Conservation (phyloP, 2,113 vertebrate species). For the Rattus rattus region DNA sequence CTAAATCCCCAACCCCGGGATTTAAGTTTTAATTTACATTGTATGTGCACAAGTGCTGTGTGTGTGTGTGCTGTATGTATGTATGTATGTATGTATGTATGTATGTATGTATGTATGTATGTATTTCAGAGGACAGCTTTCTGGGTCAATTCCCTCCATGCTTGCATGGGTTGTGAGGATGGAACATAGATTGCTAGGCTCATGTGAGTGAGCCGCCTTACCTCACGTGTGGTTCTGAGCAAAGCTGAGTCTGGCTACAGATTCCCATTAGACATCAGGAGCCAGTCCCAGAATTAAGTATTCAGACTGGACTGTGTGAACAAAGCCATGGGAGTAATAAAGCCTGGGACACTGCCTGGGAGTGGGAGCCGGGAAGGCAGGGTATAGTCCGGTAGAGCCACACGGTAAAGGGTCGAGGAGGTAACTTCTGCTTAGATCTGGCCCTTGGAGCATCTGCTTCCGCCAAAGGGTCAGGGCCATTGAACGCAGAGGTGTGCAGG, state of each 20-base stretch:
- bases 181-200: neutral
- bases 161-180: neutral
- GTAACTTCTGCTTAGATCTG: neutral
- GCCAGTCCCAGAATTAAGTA: neutral
- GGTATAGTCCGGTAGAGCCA: neutral
- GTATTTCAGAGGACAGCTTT: neutral
- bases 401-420: neutral
- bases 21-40: neutral
- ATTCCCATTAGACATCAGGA: neutral
- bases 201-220: neutral
- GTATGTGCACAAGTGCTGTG: neutral
- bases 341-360: neutral
- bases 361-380: neutral
- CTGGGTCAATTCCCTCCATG: neutral
- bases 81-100: neutral
- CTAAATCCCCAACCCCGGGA: too few species aligned
- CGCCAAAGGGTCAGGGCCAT: neutral
- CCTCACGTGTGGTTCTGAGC: constrained; percentile 13
- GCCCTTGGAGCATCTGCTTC: neutral
- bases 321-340: neutral
- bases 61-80: too few species aligned
- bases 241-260: constrained; percentile 24
- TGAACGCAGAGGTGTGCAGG: neutral
- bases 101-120: neutral
- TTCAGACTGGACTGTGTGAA: neutral